Evolutionary conservation across 2,888 invertebrate genomes (phyloP), one percentile per base, ranked within the genome.

Genomic region (Pelosia muscerda): DNA sequence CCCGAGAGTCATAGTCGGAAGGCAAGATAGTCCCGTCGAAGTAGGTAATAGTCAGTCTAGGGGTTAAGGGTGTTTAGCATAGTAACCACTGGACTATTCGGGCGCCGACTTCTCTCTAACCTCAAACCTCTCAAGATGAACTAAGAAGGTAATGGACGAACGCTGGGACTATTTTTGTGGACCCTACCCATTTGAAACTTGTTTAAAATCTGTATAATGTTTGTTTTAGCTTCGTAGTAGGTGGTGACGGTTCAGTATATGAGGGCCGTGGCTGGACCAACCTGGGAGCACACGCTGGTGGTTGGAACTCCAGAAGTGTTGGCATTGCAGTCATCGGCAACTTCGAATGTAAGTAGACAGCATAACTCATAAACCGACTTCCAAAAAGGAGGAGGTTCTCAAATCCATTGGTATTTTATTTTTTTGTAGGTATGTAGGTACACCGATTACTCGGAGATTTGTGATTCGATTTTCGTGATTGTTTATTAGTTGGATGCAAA

Each of bases 271-370:
- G 97, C 13, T 97, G 97, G 96, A 94, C 95, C 68, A 87, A 90
- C 0, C 94, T 96, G 1, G 97, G 97, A 0, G 97, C 97, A 0
- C 97, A 97, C 85, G 96, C 97, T 0, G 89, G 87, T 63, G 96
- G 96, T 86, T 81, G 77, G 69, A 97, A 96, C 86, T 86, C 91
- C 70, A 96, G 95, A 83, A 94, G 95, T 77, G 94, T 94, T 77
- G 67, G 63, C 5, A 96, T 97, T 67, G 96, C 95, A 68, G 82
- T 97, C 15, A 96, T 97, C 72, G 97, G 97, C 13, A 95, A 96
- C 81, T 97, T 96, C 95, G 90, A 91, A 84, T 92, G 96, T 96
- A 88, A 95, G 95, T 91, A 19, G 11, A 34, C 58, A 58, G 23
- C 9, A 58, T 15, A 55, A n/a, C n/a, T n/a, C n/a, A n/a, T n/a